phyloP scores from a whole-genome alignment of 2,113 vertebrate genomes.

The Hylia prasina region DNA sequence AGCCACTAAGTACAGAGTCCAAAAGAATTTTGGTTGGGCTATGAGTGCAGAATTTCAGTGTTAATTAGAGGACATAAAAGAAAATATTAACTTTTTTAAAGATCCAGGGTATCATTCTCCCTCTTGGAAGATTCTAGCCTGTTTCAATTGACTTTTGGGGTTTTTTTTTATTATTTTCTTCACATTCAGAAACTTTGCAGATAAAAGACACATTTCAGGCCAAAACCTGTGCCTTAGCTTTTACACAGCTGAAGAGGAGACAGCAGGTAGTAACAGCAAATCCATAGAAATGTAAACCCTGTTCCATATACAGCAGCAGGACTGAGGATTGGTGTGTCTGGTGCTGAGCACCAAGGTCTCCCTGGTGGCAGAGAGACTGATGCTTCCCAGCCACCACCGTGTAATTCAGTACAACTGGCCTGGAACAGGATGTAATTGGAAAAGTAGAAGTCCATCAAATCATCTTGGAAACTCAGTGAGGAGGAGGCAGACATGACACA shows the following conservation, averaged over 20 bases:
- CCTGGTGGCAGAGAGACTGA: background rate
- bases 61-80: background rate
- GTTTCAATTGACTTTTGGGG: background rate
- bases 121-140: background rate
- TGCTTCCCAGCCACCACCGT: accelerated
- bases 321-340: background rate
- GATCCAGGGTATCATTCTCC: background rate
- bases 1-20: background rate
- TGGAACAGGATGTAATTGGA: background rate
- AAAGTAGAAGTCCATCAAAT: background rate
- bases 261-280: background rate
- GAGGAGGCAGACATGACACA: background rate
- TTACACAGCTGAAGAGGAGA: background rate
- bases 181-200: background rate
- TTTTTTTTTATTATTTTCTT: too few relatives aligned
- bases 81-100: background rate
- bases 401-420: background rate
- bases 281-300: background rate
- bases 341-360: background rate
- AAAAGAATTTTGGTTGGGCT: background rate
- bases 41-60: background rate
- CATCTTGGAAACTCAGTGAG: background rate
- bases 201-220: background rate
- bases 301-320: background rate
- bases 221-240: background rate